Percentiles rank a stretch among this genome's conserved stretches.
Evolutionary conservation across 2,113 vertebrate genomes (phyloP).

Genomic region (Menidia beryllina): DNA sequence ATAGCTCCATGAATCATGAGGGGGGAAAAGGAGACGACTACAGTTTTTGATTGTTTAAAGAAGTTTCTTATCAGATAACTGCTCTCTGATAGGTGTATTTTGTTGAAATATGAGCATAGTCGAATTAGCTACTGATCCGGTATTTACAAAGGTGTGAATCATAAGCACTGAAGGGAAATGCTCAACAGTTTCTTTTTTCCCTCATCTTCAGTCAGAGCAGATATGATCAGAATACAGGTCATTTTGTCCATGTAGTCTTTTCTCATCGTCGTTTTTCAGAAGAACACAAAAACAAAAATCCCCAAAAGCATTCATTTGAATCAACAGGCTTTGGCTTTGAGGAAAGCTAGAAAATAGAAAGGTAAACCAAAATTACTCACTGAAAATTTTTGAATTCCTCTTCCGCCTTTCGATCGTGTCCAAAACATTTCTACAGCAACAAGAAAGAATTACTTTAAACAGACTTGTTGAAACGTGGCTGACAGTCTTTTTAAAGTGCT

Average conservation of each 20-base stretch:
- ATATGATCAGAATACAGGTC: constrained; percentile 30
- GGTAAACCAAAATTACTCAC: constrained; percentile 69
- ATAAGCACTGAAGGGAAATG: constrained; percentile 48
- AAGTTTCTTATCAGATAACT: not conserved
- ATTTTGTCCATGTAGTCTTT: not conserved
- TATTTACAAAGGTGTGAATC: constrained; percentile 34
- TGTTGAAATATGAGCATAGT: not conserved
- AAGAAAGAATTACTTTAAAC: not conserved
- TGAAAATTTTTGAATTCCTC: constrained; percentile 79
- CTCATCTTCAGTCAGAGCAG: not conserved
- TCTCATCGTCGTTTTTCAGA: not conserved
- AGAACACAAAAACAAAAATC: not conserved
- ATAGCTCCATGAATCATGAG: constrained; percentile 19
- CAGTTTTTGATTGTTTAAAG: constrained; percentile 30
- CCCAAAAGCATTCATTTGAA: not conserved
- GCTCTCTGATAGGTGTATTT: not conserved
- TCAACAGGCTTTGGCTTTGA: not conserved
- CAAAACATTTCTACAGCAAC: constrained; percentile 58
- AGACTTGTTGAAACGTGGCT: not conserved
- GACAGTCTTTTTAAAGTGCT: not conserved
- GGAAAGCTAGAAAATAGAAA: not conserved
- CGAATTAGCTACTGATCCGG: constrained; percentile 3
- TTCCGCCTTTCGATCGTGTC: constrained; percentile 55
- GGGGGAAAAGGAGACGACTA: not conserved
- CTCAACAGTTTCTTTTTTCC: constrained; percentile 11